Evolutionary conservation across 2,797 vertebrate genomes (phyloP), one percentile per base, ranked within the genome.

Genomic region (Meda fulgida): DNA sequence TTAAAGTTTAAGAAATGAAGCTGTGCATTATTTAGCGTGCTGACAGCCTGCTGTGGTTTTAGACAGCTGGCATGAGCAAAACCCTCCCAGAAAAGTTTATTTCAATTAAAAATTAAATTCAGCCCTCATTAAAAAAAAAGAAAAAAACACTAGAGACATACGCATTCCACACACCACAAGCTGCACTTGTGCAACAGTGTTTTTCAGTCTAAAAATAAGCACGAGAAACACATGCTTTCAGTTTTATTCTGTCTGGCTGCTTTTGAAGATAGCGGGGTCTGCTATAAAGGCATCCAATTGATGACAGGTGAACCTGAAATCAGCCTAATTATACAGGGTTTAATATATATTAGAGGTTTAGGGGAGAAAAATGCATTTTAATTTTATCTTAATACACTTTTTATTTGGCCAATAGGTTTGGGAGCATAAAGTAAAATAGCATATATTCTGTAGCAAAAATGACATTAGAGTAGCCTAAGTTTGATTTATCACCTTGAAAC

Each of bases 11-110:
- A 36, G 34, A 21, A 10, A 67, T 21, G 36, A 67, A 67, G 75
- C 36, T 16, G 14, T 77, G 36, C n/a, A 40, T 60, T 40, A 60
- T 60, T 60, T 78, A 60, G 53, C 8, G 5, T 3, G 75, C 36
- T 40, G 53, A 58, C 75, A 58, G 53, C 75, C 26, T 77, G 75
- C 13, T 60, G 23, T 40, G 36, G 55, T 78, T 78, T 60, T 60
- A 36, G 55, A 78, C 76, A 63, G 55, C 76, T 63, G 36, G 76
- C n/a, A 43, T 29, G 55, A 36, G 13, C 2, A 78, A 78, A 78
- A 19, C 9, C 26, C 2, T 40, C 23, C 6, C 5, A 60, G 16
- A 60, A 60, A 60, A 78, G 55, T 78, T 78, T 40, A 40, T 26
- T 60, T 78, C 14, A 40, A 78, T 60, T 7, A 60, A 78, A 43